Evolutionary conservation across 37 sponge, comb jelly and placozoan species (phyloP), one percentile per base, ranked within the genome.

Genomic region (Ianthella basta): DNA sequence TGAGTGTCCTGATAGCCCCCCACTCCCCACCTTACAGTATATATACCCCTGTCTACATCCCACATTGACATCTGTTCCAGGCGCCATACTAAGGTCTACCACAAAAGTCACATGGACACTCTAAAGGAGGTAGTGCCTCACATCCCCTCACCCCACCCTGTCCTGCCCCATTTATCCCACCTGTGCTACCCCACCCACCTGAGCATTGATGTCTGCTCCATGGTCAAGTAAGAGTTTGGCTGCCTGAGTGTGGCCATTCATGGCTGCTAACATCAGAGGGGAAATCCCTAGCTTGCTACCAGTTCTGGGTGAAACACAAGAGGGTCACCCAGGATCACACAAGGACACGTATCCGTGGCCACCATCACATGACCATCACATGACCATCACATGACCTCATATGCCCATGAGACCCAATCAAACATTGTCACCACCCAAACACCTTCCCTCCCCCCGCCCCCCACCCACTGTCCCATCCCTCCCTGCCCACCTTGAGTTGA

Each of bases 271-370:
- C 96, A 96, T 96, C 53, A 96, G 91, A 23, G 96, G 96, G 33
- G 96, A 90, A 38, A 96, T 96, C 21, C 96, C 96, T 81, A 96
- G 75, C 87, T 96, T 96, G 74, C 94, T 92, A 32, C 96, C 96
- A 79, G 96, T 95, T 68, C 95, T 95, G 69, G 15, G 44, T 84
- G 27, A 25, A 68, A 55, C 41, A 37, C 21, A 41, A 38, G 13
- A 83, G 38, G 29, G 10, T 6, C 64, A 4, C 29, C 2, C 29
- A 61, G 4, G 4, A 5, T 29, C 64, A 29, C 64, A 29, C 10
- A 61, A 4, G 5, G 64, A 4, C 13, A 4, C 5, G 2, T 61
- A 10, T 25, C 27, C 5, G 27, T 12, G 10, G 59, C 15, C 63
- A 61, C 63, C 5, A 10, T 61, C 27, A 15, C 18, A 25, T 61